Conservation (phyloP, 1,140 invertebrate species). For the Archivesica marissinica region DNA sequence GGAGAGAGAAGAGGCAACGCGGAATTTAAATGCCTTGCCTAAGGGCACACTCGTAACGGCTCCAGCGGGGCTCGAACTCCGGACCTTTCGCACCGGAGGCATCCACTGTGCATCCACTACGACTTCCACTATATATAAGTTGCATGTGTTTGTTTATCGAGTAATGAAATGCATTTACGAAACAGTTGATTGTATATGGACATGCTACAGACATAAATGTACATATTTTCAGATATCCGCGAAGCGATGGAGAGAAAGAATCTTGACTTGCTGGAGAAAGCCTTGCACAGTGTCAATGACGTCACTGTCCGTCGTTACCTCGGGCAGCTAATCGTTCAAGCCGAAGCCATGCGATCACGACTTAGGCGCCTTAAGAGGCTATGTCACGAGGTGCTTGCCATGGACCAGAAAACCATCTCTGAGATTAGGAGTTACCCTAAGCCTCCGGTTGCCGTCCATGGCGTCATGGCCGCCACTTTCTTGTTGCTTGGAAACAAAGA, state of each 20-base stretch:
- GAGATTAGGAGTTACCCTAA: constrained; percentile 72
- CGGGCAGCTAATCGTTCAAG: constrained; percentile 40
- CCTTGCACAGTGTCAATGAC: constrained; percentile 62
- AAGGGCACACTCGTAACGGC: no score
- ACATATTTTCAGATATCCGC: constrained; percentile 55
- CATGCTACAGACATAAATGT: neutral
- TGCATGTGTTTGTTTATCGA: no score
- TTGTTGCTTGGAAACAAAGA: constrained; percentile 70
- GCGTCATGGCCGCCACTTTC: constrained; percentile 69
- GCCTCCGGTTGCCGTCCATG: constrained; percentile 68
- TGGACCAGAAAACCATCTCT: constrained; percentile 70
- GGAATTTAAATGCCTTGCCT: no score
- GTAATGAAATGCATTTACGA: no score
- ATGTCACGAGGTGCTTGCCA: constrained; percentile 63
- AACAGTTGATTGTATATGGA: no score
- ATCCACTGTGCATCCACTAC: no score
- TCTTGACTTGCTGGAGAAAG: constrained; percentile 68
- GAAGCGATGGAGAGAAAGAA: constrained; percentile 64
- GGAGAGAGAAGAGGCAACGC: no score
- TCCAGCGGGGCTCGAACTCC: no score
- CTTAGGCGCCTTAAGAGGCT: constrained; percentile 63
- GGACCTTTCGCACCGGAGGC: no score
- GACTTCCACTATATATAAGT: no score
- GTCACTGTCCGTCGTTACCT: constrained; percentile 56
- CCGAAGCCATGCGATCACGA: constrained; percentile 56